Conservation (phyloP, 2,797 vertebrate genomes). For the Chloroceryle amazona region DNA sequence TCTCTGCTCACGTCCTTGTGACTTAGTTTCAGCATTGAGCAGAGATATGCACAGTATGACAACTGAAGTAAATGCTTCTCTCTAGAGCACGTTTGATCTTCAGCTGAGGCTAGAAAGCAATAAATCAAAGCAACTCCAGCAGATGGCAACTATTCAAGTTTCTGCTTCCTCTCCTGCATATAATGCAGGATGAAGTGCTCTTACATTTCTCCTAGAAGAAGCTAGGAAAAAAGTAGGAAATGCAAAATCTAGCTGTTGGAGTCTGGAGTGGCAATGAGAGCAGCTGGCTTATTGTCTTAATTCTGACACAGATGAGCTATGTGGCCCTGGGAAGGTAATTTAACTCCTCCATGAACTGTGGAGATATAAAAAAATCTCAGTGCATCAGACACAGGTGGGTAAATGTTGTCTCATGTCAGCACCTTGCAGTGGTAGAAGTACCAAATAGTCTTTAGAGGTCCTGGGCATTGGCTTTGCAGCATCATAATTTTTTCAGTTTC, state of each 20-base stretch:
- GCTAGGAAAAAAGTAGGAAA: neutral
- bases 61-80: slow-evolving; percentile 14
- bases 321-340: slow-evolving; percentile 5
- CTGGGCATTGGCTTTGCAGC: neutral
- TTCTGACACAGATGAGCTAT: slow-evolving; percentile 35
- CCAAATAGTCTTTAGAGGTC: neutral
- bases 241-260: neutral
- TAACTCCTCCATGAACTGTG: slow-evolving; percentile 8
- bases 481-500: neutral
- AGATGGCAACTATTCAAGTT: slow-evolving; percentile 45
- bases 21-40: neutral
- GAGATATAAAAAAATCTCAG: slow-evolving; percentile 8
- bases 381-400: neutral
- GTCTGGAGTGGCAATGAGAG: neutral
- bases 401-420: neutral
- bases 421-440: neutral
- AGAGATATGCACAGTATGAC: neutral
- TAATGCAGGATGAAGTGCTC: neutral
- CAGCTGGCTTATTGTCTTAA: neutral
- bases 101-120: slow-evolving; percentile 21
- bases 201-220: neutral
- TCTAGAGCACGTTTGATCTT: slow-evolving; percentile 25
- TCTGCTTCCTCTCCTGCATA: neutral
- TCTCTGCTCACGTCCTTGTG: neutral
- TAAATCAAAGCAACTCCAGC: slow-evolving; percentile 47